A percentile compares a stretch with the other conserved stretches of the same genome.
Evolutionary conservation across 2,113 vertebrate genomes (phyloP).

Genomic region (Chauna torquata): DNA sequence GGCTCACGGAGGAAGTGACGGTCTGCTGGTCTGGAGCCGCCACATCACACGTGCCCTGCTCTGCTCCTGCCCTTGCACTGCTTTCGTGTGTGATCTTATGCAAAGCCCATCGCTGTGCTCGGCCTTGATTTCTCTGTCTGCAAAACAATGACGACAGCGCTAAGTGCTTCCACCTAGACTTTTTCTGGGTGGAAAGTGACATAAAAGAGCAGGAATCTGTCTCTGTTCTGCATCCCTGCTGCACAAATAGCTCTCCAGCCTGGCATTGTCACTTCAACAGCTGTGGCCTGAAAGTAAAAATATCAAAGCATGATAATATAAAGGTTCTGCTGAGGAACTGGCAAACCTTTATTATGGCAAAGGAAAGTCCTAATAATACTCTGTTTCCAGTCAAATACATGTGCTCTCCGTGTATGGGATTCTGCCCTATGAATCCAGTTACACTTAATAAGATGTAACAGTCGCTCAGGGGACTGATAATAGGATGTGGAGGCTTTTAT

Average conservation of each 20-base stretch:
- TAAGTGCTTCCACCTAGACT: neutral
- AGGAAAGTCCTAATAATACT: neutral
- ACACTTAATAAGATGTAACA: constrained; percentile 27
- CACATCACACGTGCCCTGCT: neutral
- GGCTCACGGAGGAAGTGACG: neutral
- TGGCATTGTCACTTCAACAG: neutral
- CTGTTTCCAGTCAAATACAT: neutral
- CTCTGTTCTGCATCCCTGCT: neutral
- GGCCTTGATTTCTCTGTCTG: neutral
- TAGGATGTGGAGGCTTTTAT: constrained; percentile 32
- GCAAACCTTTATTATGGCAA: neutral
- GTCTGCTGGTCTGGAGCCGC: neutral
- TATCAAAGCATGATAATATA: neutral
- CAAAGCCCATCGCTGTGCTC: neutral
- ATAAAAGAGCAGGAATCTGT: neutral
- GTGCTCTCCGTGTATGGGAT: rapidly evolving
- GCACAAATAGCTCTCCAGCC: neutral
- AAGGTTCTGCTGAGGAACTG: neutral
- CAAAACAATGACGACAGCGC: neutral
- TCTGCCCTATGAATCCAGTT: constrained; percentile 19
- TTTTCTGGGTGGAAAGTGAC: neutral
- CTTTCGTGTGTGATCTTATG: neutral
- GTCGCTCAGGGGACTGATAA: constrained; percentile 32
- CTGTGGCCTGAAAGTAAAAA: neutral
- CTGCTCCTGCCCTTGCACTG: neutral